A percentile compares a stretch with the other conserved stretches of the same genome.
These are phyloP conservation scores for Gallirallus australis DNA, from an alignment of 2,797 vertebrate genomes.

Conservation along the genomic window DNA sequence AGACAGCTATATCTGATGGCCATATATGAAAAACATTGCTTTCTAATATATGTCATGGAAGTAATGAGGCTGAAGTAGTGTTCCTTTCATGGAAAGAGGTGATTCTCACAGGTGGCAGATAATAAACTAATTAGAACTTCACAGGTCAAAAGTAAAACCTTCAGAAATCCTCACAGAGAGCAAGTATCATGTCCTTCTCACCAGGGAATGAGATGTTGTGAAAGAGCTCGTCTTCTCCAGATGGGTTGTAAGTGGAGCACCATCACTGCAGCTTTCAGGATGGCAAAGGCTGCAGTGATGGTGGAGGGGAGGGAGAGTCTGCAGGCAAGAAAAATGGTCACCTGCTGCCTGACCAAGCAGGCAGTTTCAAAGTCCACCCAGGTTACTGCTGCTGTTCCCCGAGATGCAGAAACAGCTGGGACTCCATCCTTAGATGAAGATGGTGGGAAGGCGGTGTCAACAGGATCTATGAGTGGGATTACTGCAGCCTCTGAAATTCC, in stretches of 20 bases:
- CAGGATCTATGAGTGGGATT: background rate
- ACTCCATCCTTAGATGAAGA: background rate
- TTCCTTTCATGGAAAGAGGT: background rate
- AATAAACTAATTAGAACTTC: background rate
- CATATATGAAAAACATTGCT: background rate
- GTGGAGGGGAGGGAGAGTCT: background rate
- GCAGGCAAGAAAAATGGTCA: background rate
- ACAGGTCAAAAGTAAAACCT: background rate
- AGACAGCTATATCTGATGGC: background rate
- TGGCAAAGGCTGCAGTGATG: background rate
- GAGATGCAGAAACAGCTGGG: background rate
- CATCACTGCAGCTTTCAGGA: background rate
- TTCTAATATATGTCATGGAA: background rate
- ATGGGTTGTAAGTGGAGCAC: background rate
- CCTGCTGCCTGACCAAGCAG: background rate
- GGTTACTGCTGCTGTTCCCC: background rate
- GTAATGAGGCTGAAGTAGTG: background rate
- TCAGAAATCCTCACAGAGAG: background rate
- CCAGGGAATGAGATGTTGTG: background rate
- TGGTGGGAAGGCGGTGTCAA: background rate
- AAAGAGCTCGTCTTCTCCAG: background rate
- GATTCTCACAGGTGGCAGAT: background rate
- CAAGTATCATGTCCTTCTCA: rapidly evolving
- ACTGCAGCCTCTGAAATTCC: background rate
- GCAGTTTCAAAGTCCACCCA: background rate